Percentiles rank a stretch among this genome's conserved stretches.
phyloP scores from a whole-genome alignment of 2,888 invertebrate genomes.

The Amorpha juglandis region DNA sequence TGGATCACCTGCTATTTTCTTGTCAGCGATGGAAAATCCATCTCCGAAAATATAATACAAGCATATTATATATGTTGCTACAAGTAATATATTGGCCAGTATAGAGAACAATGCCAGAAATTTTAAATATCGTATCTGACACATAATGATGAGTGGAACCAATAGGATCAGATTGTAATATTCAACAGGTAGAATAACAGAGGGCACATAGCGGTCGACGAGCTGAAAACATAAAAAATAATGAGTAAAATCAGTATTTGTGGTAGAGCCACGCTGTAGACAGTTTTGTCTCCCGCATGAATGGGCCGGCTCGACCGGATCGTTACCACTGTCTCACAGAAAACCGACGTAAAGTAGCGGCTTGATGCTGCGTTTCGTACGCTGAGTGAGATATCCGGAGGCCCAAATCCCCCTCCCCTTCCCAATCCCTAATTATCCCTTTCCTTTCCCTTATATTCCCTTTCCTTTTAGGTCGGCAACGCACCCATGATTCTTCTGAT shows the following conservation, averaged over 20 bases:
- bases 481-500: too few species aligned
- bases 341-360: too few species aligned
- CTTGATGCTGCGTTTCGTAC: too few species aligned
- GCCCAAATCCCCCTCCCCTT: too few species aligned
- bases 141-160: constrained; percentile 66
- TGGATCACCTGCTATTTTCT: constrained; percentile 81
- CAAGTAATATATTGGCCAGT: constrained; percentile 92
- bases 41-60: constrained; percentile 90
- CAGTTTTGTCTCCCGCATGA: too few species aligned
- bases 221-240: constrained; percentile 60
- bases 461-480: too few species aligned
- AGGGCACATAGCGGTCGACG: constrained; percentile 67
- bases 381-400: too few species aligned
- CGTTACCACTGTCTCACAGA: too few species aligned
- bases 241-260: constrained; percentile 13
- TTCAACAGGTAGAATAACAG: constrained; percentile 62
- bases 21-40: constrained; percentile 72
- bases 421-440: too few species aligned
- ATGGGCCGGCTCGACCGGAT: too few species aligned
- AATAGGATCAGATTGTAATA: constrained; percentile 73
- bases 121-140: constrained; percentile 89
- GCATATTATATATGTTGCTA: constrained; percentile 92
- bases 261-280: too few species aligned
- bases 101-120: constrained; percentile 95
- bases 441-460: too few species aligned